These are phyloP conservation scores for Octodon degus DNA, from an alignment of 2,113 vertebrate genomes.

Conservation along the genomic window DNA sequence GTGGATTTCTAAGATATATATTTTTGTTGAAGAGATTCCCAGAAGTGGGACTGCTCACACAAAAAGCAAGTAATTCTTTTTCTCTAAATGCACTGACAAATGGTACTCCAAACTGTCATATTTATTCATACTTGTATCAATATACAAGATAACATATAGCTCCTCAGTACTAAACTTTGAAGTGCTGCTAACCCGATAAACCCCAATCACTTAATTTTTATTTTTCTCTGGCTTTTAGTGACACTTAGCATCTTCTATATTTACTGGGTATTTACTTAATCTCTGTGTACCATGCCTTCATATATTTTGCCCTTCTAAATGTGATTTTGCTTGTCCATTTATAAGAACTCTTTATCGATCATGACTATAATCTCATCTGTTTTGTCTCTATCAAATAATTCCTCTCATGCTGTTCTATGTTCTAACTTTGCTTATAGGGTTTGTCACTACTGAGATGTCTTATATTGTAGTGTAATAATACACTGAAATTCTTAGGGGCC, in stretches of 20 bases:
- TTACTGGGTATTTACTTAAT: neutral
- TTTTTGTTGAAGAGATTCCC: conserved; percentile 18
- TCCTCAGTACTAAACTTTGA: neutral
- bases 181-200: neutral
- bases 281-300: neutral
- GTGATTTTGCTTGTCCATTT: conserved; percentile 19
- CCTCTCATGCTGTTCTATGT: neutral
- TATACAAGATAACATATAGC: neutral
- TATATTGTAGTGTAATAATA: neutral
- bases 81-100: neutral
- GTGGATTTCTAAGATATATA: neutral
- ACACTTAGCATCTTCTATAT: neutral
- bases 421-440: neutral
- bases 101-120: neutral
- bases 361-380: neutral
- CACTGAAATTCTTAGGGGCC: neutral
- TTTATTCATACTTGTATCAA: neutral
- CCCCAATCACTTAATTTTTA: neutral
- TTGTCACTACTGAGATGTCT: neutral
- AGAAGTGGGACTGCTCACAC: neutral
- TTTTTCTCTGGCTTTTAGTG: neutral
- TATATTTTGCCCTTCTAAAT: neutral
- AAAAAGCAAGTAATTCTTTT: conserved; percentile 13
- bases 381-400: conserved; percentile 1
- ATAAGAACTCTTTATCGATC: neutral